Conservation (phyloP, 2,797 vertebrate species). For the Melanotaenia boesemani region DNA sequence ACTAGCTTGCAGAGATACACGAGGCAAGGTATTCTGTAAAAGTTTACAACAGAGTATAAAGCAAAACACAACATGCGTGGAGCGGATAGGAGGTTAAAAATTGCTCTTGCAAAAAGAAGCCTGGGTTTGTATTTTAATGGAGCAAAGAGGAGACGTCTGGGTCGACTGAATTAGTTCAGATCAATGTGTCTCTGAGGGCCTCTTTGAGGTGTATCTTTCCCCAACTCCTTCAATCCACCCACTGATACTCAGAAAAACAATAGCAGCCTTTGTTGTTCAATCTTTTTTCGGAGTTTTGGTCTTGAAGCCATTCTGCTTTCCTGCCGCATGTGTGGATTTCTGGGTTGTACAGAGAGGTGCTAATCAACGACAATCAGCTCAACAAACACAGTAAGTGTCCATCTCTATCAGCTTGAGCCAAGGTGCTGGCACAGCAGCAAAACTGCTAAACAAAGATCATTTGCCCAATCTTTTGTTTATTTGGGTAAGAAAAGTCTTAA, state of each 20-base stretch:
- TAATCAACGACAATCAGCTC: conserved; percentile 48
- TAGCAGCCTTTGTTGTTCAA: conserved; percentile 15
- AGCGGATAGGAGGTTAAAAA: conserved; percentile 25
- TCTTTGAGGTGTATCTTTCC: conserved; percentile 73
- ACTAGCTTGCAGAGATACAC: conserved; percentile 36
- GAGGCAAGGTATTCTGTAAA: conserved; percentile 10
- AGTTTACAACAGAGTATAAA: conserved; percentile 25
- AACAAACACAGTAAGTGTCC: conserved; percentile 26
- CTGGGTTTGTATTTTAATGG: conserved; percentile 72
- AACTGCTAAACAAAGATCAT: conserved; percentile 24
- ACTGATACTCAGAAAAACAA: conserved; percentile 43
- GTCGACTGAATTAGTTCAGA: conserved; percentile 80
- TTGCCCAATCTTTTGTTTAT: conserved; percentile 33
- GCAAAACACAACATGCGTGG: conserved; percentile 19
- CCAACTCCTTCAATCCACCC: conserved; percentile 69
- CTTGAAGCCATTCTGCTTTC: conserved; percentile 24
- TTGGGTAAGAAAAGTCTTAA: conserved; percentile 30
- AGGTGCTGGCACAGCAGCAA: conserved; percentile 40
- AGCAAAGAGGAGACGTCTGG: conserved; percentile 69
- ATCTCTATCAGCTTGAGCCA: conserved; percentile 16
- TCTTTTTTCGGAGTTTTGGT: conserved; percentile 21
- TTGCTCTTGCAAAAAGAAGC: conserved; percentile 37
- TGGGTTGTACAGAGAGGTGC: conserved; percentile 25
- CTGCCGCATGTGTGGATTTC: conserved; percentile 39
- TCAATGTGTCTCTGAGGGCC: conserved; percentile 79